A percentile compares a stretch with the other conserved stretches of the same genome.
These are phyloP conservation scores for Anolis sagrei DNA, from an alignment of 2,113 vertebrate genomes.

Conservation along the genomic window DNA sequence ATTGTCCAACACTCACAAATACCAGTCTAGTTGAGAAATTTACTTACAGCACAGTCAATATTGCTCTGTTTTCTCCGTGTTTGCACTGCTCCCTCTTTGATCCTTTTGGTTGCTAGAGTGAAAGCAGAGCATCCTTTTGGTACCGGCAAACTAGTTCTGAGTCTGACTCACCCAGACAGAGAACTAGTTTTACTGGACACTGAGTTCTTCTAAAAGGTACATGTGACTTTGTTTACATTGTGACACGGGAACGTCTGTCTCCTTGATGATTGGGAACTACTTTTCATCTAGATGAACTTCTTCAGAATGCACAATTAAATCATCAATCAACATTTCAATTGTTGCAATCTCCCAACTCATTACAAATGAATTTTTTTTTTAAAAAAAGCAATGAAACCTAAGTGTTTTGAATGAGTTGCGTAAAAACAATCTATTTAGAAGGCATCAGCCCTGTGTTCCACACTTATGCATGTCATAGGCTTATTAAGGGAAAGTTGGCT, in stretches of 20 bases:
- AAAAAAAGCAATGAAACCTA: not conserved
- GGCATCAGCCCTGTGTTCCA: not conserved
- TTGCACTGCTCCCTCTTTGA: constrained; percentile 57
- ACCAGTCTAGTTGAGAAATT: not conserved
- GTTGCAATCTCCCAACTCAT: not conserved
- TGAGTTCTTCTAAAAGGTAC: constrained; percentile 63
- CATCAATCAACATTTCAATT: not conserved
- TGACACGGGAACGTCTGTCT: constrained; percentile 36
- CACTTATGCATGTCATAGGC: not conserved
- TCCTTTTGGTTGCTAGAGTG: constrained; percentile 61
- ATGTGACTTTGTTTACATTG: constrained; percentile 59
- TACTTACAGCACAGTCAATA: constrained; percentile 62
- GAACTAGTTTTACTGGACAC: constrained; percentile 74
- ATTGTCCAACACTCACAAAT: not conserved
- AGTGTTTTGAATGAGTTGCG: not conserved
- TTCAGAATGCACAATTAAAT: not conserved
- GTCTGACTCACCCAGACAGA: constrained; percentile 65
- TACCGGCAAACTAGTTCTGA: constrained; percentile 63
- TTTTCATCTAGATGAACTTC: constrained; percentile 36
- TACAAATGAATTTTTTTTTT: constrained; percentile 4
- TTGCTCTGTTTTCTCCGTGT: constrained; percentile 42
- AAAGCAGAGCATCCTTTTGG: constrained; percentile 64
- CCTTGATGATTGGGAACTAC: constrained; percentile 38
- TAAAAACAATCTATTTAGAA: not conserved
- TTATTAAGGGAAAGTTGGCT: not conserved